Conservation (phyloP, 1,140 invertebrate genomes). For the Drosophila malerkotliana region DNA sequence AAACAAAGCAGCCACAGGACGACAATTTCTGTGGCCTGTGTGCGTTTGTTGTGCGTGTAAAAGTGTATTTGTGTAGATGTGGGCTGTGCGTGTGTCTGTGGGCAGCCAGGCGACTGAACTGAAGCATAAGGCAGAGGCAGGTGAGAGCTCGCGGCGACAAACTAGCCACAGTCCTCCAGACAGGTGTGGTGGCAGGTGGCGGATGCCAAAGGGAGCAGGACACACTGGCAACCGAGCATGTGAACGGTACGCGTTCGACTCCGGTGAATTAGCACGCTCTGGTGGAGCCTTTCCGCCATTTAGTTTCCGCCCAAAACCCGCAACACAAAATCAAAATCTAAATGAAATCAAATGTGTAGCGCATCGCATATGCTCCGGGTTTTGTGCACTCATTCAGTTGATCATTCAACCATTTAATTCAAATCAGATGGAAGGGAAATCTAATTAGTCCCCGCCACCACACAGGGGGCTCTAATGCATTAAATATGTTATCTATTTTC, state of each 20-base stretch:
- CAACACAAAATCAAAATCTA: conserved; percentile 41
- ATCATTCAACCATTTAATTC: conserved; percentile 13
- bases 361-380: conserved; percentile 19
- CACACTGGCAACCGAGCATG: conserved; percentile 10
- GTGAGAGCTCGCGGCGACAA: conserved; percentile 2
- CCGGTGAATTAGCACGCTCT: conserved; percentile 64
- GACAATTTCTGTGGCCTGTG: conserved; percentile 24
- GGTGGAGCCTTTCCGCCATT: conserved; percentile 49
- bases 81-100: conserved; percentile 23
- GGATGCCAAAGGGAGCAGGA: conserved; percentile 16
- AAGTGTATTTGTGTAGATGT: neutral
- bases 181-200: neutral
- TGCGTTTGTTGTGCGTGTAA: conserved; percentile 24
- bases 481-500: conserved; percentile 42
- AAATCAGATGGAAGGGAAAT: conserved; percentile 43
- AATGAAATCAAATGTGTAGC: conserved; percentile 57
- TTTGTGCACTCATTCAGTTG: conserved; percentile 24
- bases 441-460: conserved; percentile 40
- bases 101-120: conserved; percentile 51
- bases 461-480: conserved; percentile 41
- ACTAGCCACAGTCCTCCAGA: conserved; percentile 3
- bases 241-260: conserved; percentile 41
- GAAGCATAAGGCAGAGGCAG: conserved; percentile 12
- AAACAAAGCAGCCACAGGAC: conserved; percentile 40
- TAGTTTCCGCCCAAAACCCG: conserved; percentile 47